Percentiles rank a stretch among this genome's conserved stretches.
Conservation (phyloP, 2,888 invertebrate species). For the Drosophila melanocephala region DNA sequence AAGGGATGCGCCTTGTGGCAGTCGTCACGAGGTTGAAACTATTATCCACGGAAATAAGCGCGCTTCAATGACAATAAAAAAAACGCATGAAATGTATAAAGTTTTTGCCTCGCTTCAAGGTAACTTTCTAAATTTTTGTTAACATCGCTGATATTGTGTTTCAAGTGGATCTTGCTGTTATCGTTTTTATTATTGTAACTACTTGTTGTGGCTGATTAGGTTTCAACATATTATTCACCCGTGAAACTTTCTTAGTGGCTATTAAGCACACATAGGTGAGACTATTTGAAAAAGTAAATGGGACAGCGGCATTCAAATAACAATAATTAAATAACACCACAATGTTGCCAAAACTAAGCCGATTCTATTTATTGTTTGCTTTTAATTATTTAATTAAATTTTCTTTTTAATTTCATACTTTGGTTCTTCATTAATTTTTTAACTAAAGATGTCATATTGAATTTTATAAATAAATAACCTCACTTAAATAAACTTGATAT, state of each 20-base stretch:
- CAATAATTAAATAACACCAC: neutral
- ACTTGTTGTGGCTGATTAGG: slow-evolving; percentile 12
- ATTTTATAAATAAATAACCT: neutral
- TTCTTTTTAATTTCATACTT: neutral
- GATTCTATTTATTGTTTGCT: neutral
- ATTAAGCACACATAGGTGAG: slow-evolving; percentile 29
- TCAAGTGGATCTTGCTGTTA: slow-evolving; percentile 3
- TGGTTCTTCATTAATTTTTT: neutral
- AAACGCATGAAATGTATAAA: slow-evolving; percentile 70
- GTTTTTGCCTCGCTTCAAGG: slow-evolving; percentile 57
- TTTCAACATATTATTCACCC: slow-evolving; percentile 24
- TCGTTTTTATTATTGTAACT: slow-evolving; percentile 6
- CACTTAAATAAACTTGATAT: neutral
- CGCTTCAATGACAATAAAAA: slow-evolving; percentile 57
- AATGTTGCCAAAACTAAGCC: neutral
- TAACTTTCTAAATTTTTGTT: slow-evolving; percentile 72
- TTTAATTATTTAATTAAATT: neutral
- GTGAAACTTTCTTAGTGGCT: slow-evolving; percentile 40
- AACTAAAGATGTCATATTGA: too few species aligned
- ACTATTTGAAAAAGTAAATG: neutral
- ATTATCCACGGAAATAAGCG: slow-evolving; percentile 78
- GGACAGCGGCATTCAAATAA: neutral
- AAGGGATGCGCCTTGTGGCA: slow-evolving; percentile 27
- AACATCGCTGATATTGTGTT: slow-evolving; percentile 44
- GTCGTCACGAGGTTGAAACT: slow-evolving; percentile 68